These are phyloP conservation scores for Gerris lacustris DNA, from an alignment of 2,888 invertebrate species.

Conservation along the genomic window DNA sequence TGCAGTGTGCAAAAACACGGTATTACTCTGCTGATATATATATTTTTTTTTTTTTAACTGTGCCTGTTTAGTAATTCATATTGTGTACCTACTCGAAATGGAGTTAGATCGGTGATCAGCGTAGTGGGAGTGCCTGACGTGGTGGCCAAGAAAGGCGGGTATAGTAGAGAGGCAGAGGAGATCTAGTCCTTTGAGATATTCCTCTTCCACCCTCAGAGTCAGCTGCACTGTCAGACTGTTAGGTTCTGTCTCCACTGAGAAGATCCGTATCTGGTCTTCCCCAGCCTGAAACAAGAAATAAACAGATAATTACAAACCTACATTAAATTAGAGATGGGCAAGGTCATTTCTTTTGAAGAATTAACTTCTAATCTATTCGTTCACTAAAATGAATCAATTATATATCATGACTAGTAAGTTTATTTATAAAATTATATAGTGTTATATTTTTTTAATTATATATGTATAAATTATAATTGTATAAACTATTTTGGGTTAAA, in stretches of 20 bases:
- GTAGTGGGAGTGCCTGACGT: conserved; percentile 28
- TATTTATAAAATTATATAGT: too few relatives aligned
- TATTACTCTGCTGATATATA: too few relatives aligned
- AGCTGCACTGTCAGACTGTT: conserved; percentile 30
- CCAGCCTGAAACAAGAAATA: conserved; percentile 35
- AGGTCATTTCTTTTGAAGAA: too few relatives aligned
- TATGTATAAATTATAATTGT: too few relatives aligned
- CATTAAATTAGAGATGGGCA: too few relatives aligned
- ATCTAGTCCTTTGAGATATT: conserved; percentile 27
- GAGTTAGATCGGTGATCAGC: conserved; percentile 31
- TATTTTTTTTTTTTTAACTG: too few relatives aligned
- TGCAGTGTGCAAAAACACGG: too few relatives aligned
- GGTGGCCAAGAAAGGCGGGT: conserved; percentile 31
- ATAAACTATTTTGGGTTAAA: too few relatives aligned
- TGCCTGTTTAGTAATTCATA: not conserved
- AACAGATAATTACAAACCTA: not conserved
- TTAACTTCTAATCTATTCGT: too few relatives aligned
- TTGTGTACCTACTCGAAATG: conserved; percentile 26
- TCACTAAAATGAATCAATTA: too few relatives aligned
- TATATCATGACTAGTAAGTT: too few relatives aligned
- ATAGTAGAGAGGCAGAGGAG: conserved; percentile 32
- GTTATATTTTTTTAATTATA: too few relatives aligned
- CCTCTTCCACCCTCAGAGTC: conserved; percentile 27
- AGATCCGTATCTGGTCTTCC: conserved; percentile 38
- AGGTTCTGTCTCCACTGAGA: conserved; percentile 33